phyloP scores from a whole-genome alignment of 1,140 invertebrate species.

The Uloborus diversus region DNA sequence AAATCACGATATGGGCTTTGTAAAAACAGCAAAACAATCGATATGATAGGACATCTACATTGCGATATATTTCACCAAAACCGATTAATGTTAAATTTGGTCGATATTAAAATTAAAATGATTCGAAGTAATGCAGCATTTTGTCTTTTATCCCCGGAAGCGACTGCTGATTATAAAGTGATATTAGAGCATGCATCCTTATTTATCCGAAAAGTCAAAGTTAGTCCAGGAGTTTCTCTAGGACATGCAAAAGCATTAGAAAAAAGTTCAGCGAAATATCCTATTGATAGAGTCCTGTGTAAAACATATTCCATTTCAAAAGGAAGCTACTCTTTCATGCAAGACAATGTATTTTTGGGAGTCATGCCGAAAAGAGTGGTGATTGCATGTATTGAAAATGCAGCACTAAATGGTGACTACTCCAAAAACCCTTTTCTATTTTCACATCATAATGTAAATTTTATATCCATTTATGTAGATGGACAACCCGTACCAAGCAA shows the following conservation, averaged over 20 bases:
- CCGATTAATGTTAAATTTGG: not conserved
- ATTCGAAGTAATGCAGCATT: not conserved
- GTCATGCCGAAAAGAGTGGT: not conserved
- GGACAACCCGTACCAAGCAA: constrained; percentile 1
- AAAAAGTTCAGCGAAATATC: not conserved
- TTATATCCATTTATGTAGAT: not conserved
- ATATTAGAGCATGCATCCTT: not conserved
- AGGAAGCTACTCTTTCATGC: not conserved
- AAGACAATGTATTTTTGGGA: constrained; percentile 34
- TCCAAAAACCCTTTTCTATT: constrained; percentile 1
- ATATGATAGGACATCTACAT: constrained; percentile 1
- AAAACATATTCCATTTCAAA: not conserved
- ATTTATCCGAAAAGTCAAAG: constrained; percentile 5
- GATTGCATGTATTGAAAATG: not conserved
- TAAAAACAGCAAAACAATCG: not conserved
- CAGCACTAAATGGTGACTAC: not conserved
- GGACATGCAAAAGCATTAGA: not conserved
- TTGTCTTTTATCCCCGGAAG: not conserved
- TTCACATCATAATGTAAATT: not conserved
- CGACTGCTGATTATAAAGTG: not conserved
- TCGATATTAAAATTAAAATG: constrained; percentile 6
- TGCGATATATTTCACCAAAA: constrained; percentile 7
- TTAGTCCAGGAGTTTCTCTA: not conserved
- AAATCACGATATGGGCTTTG: not conserved
- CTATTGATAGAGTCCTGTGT: not conserved